Percentiles rank a stretch among this genome's conserved stretches.
Conservation (phyloP, 2,888 invertebrate species). For the Calameuta pallipes region DNA sequence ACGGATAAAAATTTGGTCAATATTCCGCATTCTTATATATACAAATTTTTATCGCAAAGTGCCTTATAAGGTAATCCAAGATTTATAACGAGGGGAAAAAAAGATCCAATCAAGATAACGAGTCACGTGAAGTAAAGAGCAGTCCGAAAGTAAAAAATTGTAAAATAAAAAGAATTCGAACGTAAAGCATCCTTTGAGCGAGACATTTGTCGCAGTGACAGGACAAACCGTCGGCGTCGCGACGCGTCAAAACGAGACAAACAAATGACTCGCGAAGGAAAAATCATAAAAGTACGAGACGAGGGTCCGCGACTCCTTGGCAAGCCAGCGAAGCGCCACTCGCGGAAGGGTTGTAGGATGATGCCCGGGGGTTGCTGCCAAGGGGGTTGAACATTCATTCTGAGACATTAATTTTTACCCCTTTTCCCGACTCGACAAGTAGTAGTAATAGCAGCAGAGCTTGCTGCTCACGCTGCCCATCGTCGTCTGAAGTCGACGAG, state of each 20-base stretch:
- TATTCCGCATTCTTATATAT: too few species aligned
- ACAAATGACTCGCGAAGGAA: constrained; percentile 58
- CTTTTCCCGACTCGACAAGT: constrained; percentile 46
- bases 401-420: constrained; percentile 67
- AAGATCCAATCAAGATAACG: neutral
- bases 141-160: neutral
- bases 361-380: neutral
- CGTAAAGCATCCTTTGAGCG: neutral
- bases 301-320: constrained; percentile 12
- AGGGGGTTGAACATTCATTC: constrained; percentile 59
- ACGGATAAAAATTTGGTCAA: too few species aligned
- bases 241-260: constrained; percentile 12
- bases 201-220: neutral
- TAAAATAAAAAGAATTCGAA: neutral
- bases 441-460: constrained; percentile 22
- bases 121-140: neutral
- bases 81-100: neutral
- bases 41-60: neutral
- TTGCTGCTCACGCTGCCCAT: neutral
- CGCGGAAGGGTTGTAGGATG: neutral
- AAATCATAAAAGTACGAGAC: constrained; percentile 58
- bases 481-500: neutral
- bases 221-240: neutral
- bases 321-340: neutral
- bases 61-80: neutral